Evolutionary conservation across 1,140 invertebrate species (phyloP), one percentile per base, ranked within the genome.

Genomic region (Heliconius hewitsoni): DNA sequence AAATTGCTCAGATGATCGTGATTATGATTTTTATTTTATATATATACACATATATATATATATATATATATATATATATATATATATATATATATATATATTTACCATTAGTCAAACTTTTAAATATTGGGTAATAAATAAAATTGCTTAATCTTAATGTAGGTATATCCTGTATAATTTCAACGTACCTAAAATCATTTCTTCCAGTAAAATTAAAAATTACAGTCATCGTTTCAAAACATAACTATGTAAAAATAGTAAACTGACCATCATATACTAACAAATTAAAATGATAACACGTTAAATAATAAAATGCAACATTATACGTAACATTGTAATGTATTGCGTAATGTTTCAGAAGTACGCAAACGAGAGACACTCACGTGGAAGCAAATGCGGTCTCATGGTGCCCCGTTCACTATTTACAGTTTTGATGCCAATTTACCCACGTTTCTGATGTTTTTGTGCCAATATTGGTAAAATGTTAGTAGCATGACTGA

Each of bases 371-470:
- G 60, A 66, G 27, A 66, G 27, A 66, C 4, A 27, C 27, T 30
- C 60, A 66, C 27, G 60, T 66, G 60, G 23, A 66, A 66, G n/a
- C 1, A 27, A 66, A 66, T 30, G 23, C 23, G 60, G 60, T n/a
- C 23, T 66, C 9, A 27, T 66, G 60, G 60, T 27, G 60, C 60
- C 4, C 23, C 23, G 23, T 66, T 66, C 8, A 66, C 74, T 75
- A 75, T 75, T 75, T 76, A 42, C 57, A 76, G 23, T 34, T 70
- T 76, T 76, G 37, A 13, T 76, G 74, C 74, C 74, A 76, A 76
- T 70, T 76, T 70, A 30, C 1, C 16, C 23, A 46, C 23, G 60
- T 71, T 76, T 30, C 9, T 50, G 3, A 46, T 46, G 57, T 23
- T 76, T 46, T 76, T 55, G 74, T 19, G 8, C 74, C 19, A 76